Base-by-base conservation (phyloP, 2,797 vertebrate genomes). In the Darevskia mixta region DNA sequence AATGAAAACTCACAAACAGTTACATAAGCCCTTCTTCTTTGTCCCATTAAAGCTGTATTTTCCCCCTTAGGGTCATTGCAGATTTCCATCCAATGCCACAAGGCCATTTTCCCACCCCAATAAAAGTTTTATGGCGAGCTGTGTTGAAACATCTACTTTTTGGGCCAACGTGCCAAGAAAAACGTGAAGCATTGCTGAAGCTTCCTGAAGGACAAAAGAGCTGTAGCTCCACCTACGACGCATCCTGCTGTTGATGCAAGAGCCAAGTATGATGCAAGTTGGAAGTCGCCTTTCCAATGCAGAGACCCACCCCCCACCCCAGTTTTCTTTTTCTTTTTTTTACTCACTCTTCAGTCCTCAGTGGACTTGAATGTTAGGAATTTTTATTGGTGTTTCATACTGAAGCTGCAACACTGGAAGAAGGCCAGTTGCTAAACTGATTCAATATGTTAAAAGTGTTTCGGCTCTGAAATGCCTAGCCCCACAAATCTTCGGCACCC, bases 321-420 rank as follows among this genome's bases (percentile, higher is more conserved):
- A 3, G 91, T 45, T 49, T 10, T 49, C 35, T 92, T 10, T 49
- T 2, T 92, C 87, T 41, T 18, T 35, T 25, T 75, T 49, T 27
- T 83, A 91, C 92, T 80, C 27, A 0, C 83, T 35, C 38, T 72
- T 87, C 81, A 32, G 83, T 93, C 90, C 91, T 92, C 90, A 89
- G 91, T 0, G 17, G 15, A 94, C 88, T 69, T 92, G 86, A 86
- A 45, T 73, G 81, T 86, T 13, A 94, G 92, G 91, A 95, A 95
- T 94, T 94, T 95, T 95, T 95, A 93, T 94, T 93, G 91, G 89
- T 27, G 0, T 92, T 91, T 89, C 88, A 95, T 93, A 94, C 69
- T 2, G 67, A 94, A 95, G 91, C 91, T 88, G 88, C 38, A 82
- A 84, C 88, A 90, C 92, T 94, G 94, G 95, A 95, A 93, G 87